Percentiles rank a stretch among this genome's conserved stretches.
Evolutionary conservation across 2,888 invertebrate genomes (phyloP).

Genomic region (Rosalia funebris): DNA sequence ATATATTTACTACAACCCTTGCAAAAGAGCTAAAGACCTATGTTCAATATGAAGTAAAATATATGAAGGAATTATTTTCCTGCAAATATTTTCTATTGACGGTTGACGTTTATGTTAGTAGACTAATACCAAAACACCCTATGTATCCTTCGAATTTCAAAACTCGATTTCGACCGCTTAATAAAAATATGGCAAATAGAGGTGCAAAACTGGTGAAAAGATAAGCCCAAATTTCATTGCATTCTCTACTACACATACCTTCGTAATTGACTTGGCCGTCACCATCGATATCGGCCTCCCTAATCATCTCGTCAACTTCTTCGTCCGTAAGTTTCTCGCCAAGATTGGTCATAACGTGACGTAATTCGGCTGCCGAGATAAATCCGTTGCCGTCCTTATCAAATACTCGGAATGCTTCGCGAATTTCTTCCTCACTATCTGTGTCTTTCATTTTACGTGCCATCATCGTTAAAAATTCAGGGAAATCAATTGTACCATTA

Average conservation of each 20-base stretch:
- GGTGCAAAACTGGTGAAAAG: constrained; percentile 2
- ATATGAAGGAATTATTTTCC: no score
- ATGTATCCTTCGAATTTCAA: no score
- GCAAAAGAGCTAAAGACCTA: no score
- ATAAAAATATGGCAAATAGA: no score
- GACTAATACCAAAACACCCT: no score
- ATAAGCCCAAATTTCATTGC: no score
- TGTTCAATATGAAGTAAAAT: no score
- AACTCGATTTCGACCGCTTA: no score
- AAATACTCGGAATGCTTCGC: constrained; percentile 98
- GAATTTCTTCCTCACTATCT: constrained; percentile 98
- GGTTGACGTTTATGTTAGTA: no score
- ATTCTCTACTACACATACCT: no score
- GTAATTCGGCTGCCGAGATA: constrained; percentile 97
- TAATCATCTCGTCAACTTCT: constrained; percentile 99
- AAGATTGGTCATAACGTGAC: constrained; percentile 99
- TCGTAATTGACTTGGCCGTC: constrained; percentile 99
- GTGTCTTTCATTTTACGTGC: constrained; percentile 99
- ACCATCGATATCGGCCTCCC: constrained; percentile 98
- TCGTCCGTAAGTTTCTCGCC: constrained; percentile 99
- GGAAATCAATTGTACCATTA: constrained; percentile 99
- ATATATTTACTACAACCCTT: no score
- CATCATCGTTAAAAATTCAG: constrained; percentile 99
- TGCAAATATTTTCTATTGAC: no score
- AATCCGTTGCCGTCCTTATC: constrained; percentile 99